A percentile compares a stretch with the other conserved stretches of the same genome.
Conservation (phyloP, 2,888 invertebrate species). For the Crossocerus cetratus region DNA sequence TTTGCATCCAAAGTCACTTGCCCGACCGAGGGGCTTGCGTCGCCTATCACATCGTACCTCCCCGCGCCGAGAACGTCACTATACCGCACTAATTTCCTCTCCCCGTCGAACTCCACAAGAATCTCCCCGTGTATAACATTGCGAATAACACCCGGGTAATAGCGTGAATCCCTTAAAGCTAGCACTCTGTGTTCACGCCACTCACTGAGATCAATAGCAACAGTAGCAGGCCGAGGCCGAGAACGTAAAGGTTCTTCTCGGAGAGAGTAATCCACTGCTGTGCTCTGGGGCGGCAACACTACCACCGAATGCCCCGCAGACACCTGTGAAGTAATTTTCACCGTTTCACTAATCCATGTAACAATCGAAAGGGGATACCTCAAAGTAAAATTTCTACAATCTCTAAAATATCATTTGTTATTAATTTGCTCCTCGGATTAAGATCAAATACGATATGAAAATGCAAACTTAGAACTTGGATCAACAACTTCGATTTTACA, state of each 20-base stretch:
- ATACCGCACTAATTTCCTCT: conserved; percentile 84
- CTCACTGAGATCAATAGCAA: conserved; percentile 89
- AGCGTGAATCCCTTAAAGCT: conserved; percentile 89
- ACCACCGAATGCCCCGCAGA: conserved; percentile 70
- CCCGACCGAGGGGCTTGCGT: conserved; percentile 92
- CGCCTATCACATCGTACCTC: conserved; percentile 93
- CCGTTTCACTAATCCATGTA: neutral
- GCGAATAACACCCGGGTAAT: conserved; percentile 93
- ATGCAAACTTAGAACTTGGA: too few species aligned
- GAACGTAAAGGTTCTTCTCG: conserved; percentile 73
- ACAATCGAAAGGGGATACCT: neutral
- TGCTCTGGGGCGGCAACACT: conserved; percentile 79
- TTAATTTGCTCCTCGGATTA: too few species aligned
- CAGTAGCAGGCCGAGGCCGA: conserved; percentile 70
- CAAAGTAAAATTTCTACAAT: too few species aligned
- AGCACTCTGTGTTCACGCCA: conserved; percentile 96
- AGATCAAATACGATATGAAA: neutral
- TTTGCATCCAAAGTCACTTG: conserved; percentile 88
- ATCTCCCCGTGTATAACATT: conserved; percentile 85
- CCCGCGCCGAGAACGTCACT: conserved; percentile 88
- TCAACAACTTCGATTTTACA: conserved; percentile 6
- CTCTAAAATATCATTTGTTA: too few species aligned
- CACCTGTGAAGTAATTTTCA: conserved; percentile 54
- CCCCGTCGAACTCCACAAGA: conserved; percentile 90
- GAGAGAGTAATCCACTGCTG: conserved; percentile 81